Percentiles rank a stretch among this genome's conserved stretches.
phyloP scores from a whole-genome alignment of 1,140 invertebrate genomes.

The Ylistrum balloti region DNA sequence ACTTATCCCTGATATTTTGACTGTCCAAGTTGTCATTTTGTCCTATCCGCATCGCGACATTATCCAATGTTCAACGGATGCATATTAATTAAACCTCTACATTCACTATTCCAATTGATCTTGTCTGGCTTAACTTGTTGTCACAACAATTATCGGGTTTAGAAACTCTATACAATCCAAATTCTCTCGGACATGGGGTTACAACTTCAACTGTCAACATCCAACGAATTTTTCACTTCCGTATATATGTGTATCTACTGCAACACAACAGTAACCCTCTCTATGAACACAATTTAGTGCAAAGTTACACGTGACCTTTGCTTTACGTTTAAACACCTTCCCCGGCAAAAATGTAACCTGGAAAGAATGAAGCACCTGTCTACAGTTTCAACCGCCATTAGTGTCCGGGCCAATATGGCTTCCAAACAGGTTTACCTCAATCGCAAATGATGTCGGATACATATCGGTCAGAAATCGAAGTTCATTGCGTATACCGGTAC shows the following conservation, averaged over 20 bases:
- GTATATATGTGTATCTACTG: neutral
- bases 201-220: slow-evolving; percentile 23
- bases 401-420: slow-evolving; percentile 36
- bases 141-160: neutral
- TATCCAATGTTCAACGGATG: slow-evolving; percentile 38
- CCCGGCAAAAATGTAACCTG: slow-evolving; percentile 28
- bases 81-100: neutral
- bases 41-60: slow-evolving; percentile 37
- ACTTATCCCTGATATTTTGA: neutral
- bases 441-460: neutral
- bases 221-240: neutral
- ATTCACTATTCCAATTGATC: neutral
- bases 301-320: neutral
- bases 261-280: neutral
- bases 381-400: slow-evolving; percentile 33
- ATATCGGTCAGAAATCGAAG: neutral
- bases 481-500: neutral
- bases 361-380: slow-evolving; percentile 38
- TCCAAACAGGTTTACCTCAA: slow-evolving; percentile 12
- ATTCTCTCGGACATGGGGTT: neutral
- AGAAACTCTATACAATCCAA: neutral
- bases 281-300: neutral
- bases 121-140: neutral
- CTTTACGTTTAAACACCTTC: neutral
- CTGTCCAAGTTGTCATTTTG: neutral